Evolutionary conservation across 2,888 invertebrate genomes (phyloP).

Genomic region (Catocala fraxini): DNA sequence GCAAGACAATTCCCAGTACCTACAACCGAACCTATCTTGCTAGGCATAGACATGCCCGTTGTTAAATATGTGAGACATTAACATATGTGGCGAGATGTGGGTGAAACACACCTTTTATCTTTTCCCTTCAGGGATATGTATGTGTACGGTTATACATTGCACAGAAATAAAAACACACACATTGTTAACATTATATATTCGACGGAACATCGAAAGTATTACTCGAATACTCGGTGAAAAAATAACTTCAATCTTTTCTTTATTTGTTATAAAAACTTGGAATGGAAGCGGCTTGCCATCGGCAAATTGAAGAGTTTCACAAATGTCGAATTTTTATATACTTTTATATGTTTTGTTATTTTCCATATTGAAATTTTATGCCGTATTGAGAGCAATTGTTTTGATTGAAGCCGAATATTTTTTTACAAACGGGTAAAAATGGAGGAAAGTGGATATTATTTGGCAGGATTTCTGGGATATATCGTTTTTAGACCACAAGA

Average conservation of each 20-base stretch:
- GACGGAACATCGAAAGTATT: conserved; percentile 20
- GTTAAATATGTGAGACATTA: too few relatives aligned
- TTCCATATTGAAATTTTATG: conserved; percentile 6
- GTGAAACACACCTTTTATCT: too few relatives aligned
- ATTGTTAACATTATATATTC: neutral
- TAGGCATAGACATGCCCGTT: too few relatives aligned
- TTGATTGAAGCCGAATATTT: neutral
- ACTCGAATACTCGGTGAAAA: conserved; percentile 33
- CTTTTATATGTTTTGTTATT: conserved; percentile 10
- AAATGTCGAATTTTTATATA: neutral
- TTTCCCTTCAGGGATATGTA: too few relatives aligned
- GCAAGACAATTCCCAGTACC: too few relatives aligned
- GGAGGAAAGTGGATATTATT: too few relatives aligned
- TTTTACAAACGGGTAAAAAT: too few relatives aligned
- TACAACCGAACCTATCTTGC: too few relatives aligned
- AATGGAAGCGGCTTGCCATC: conserved; percentile 28
- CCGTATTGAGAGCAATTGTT: neutral
- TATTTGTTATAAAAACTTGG: conserved; percentile 37
- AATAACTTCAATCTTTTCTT: conserved; percentile 31
- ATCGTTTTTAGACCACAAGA: too few relatives aligned
- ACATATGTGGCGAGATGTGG: too few relatives aligned
- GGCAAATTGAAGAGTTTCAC: conserved; percentile 23
- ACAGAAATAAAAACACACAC: neutral
- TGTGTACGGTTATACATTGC: too few relatives aligned
- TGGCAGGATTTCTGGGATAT: too few relatives aligned